phyloP scores from a whole-genome alignment of 2,113 vertebrate genomes.

The Scortum barcoo region DNA sequence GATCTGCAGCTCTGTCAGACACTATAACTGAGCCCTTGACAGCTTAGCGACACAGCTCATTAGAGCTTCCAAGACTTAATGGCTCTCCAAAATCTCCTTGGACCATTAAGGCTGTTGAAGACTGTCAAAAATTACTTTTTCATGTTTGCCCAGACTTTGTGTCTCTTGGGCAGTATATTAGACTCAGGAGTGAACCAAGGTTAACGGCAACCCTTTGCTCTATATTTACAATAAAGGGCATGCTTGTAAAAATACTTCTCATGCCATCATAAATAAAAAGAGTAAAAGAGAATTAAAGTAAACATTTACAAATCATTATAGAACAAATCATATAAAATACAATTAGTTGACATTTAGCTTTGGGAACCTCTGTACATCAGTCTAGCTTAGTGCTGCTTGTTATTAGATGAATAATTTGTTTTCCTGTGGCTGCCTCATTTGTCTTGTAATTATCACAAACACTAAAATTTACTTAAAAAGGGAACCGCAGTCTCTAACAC shows the following conservation, averaged over 20 bases:
- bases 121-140: background rate
- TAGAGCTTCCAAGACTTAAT: background rate
- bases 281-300: background rate
- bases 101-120: background rate
- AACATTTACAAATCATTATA: background rate
- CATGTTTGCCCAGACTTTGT: background rate
- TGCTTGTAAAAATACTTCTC: background rate
- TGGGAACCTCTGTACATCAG: background rate
- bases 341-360: background rate
- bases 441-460: constrained; percentile 7
- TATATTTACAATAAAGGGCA: background rate
- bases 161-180: background rate
- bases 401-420: background rate
- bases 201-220: background rate
- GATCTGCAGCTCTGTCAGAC: background rate
- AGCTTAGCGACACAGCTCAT: background rate
- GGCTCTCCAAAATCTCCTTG: background rate
- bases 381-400: background rate
- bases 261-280: background rate
- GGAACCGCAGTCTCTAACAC: constrained; percentile 39
- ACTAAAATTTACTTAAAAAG: constrained; percentile 20
- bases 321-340: background rate
- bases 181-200: background rate
- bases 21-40: background rate
- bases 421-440: constrained; percentile 1